Conservation (phyloP, 2,888 invertebrate species). For the Anagyrus pseudococci region DNA sequence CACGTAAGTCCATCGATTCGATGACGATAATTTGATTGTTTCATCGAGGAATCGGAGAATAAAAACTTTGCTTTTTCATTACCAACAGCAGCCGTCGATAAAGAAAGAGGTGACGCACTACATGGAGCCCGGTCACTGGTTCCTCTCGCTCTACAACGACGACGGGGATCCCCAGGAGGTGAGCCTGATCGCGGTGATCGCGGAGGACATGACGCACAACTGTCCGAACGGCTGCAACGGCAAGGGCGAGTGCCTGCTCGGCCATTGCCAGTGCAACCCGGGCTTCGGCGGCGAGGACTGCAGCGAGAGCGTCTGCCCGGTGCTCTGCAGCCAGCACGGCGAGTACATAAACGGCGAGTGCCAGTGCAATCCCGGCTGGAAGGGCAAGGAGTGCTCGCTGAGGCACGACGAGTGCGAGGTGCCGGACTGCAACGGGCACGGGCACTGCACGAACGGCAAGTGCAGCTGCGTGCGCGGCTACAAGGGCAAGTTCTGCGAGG, state of each 20-base stretch:
- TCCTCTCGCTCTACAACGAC: constrained; percentile 94
- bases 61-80: background rate
- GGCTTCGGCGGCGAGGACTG: constrained; percentile 97
- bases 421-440: constrained; percentile 94
- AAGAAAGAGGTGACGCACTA: constrained; percentile 93
- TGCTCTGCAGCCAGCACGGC: constrained; percentile 95
- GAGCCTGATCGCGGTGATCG: constrained; percentile 81
- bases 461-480: constrained; percentile 94
- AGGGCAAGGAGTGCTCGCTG: constrained; percentile 95
- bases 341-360: constrained; percentile 97
- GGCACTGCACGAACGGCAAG: constrained; percentile 93
- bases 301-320: constrained; percentile 96
- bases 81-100: constrained; percentile 73
- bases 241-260: constrained; percentile 94
- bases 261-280: constrained; percentile 94
- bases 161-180: constrained; percentile 90
- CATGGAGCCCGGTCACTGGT: constrained; percentile 97
- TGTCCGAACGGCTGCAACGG: constrained; percentile 97
- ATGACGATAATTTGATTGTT: background rate
- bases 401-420: constrained; percentile 96
- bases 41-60: background rate
- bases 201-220: constrained; percentile 92
- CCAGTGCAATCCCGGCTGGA: constrained; percentile 97
- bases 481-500: constrained; percentile 93
- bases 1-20: constrained; percentile 76